Evolutionary conservation across 2,113 vertebrate species (phyloP).

Genomic region (Nothoprocta pentlandii): DNA sequence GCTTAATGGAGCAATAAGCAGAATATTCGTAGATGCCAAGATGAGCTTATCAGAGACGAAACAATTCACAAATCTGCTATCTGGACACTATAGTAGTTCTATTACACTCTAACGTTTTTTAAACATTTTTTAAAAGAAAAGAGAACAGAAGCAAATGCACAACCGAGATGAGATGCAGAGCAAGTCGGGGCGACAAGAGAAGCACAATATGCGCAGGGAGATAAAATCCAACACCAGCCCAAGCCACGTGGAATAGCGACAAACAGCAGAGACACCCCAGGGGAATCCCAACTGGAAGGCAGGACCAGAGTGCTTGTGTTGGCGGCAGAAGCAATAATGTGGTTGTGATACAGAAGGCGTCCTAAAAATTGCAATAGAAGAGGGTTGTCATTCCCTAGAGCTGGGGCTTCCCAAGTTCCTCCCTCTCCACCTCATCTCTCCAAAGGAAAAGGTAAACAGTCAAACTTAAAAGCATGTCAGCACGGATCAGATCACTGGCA

Average conservation of each 20-base stretch:
- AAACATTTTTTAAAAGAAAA: not conserved
- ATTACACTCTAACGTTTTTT: not conserved
- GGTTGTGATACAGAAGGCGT: not conserved
- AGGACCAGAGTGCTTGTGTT: not conserved
- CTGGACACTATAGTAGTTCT: not conserved
- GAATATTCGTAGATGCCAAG: not conserved
- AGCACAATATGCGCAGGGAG: not conserved
- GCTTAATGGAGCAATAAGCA: not conserved
- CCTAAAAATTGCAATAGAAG: not conserved
- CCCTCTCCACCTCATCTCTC: not conserved
- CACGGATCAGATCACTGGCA: not conserved
- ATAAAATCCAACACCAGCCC: slow-evolving; percentile 32
- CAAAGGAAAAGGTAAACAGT: not conserved
- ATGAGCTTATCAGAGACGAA: slow-evolving; percentile 20
- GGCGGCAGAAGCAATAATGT: not conserved
- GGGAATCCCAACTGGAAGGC: not conserved
- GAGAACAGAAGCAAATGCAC: not conserved
- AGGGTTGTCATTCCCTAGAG: not conserved
- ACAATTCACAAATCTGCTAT: not conserved
- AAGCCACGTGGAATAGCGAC: slow-evolving; percentile 30
- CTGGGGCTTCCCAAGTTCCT: not conserved
- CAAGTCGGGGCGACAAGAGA: not conserved
- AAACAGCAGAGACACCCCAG: not conserved
- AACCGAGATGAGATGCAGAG: not conserved
- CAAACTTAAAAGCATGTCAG: not conserved